Conservation (phyloP, 2,113 vertebrate genomes). For the Turnix velox region DNA sequence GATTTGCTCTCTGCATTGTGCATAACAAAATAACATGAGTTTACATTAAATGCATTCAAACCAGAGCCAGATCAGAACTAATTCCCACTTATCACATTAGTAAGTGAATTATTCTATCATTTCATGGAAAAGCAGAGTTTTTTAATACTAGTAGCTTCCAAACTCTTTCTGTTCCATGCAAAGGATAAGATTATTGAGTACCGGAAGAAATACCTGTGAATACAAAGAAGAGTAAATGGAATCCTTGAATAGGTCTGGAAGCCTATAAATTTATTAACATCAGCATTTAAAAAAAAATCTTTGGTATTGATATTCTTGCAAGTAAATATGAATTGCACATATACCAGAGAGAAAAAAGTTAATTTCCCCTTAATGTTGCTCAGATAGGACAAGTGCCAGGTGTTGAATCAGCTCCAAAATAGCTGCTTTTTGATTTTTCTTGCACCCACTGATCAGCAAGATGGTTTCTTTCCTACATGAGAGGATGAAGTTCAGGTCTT, state of each 20-base stretch:
- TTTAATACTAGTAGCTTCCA: neutral
- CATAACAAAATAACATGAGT: neutral
- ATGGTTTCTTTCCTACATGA: neutral
- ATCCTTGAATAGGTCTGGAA: neutral
- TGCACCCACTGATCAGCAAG: neutral
- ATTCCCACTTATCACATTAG: neutral
- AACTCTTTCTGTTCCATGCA: neutral
- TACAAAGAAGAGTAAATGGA: neutral
- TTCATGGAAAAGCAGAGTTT: neutral
- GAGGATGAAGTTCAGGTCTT: neutral
- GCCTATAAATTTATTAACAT: neutral
- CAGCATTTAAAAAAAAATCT: neutral
- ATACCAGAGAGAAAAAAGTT: neutral
- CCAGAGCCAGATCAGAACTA: neutral
- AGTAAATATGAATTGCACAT: neutral
- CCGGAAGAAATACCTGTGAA: neutral
- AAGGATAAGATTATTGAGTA: neutral
- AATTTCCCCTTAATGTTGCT: neutral
- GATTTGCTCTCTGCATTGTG: neutral
- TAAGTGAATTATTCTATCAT: neutral
- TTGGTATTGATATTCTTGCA: neutral
- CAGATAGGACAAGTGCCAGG: neutral
- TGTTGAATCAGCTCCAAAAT: neutral
- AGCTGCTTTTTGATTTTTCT: neutral
- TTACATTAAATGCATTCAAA: neutral